Base-by-base conservation (phyloP, 2,113 vertebrate species). In the Sprattus sprattus region DNA sequence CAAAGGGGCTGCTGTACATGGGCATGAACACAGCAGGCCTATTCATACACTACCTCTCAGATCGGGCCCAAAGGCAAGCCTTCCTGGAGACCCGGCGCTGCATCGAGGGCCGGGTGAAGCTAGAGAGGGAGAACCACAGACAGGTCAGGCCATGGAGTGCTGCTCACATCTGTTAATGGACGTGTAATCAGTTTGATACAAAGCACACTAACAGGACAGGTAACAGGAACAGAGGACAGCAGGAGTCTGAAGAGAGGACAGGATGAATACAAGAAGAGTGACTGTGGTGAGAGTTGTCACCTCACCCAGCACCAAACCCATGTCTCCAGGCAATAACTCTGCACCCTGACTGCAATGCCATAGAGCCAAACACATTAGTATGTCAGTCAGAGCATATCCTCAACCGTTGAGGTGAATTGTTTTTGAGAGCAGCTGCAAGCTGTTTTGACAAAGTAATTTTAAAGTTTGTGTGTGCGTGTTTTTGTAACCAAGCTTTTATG, bases 1-100 rank as follows among this genome's bases (percentile, higher is more conserved):
- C 96, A 9, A 96, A 97, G 91, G 95, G 93, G 20, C 92, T 97
- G 85, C 89, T 98, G 52, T 97, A 97, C 91, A 95, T 97, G 95
- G 96, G 96, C 45, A 97, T 98, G 97, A 98, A 98, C 93, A 97
- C 95, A 0, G 97, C 96, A 0, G 97, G 97, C 16, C 95, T 97
- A 90, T 97, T 96, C 94, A 98, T 98, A 75, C 97, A 97, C 81
- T 98, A 97, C 94, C 95, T 98, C 86, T 97, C 97, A 0, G 97
- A 97, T 88, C 91, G 96, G 45, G 96, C 97, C 6, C 97, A 97
- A 89, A 96, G 97, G 18, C 97, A 97, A 91, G 95, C 96, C 81
- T 98, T 98, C 92, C 92, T 97, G 90, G 97, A 98, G 92, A 98
- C 96, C 0, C 90, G 97, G 25, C 95, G 96, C 89, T 97, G 97